Conservation (phyloP, 2,797 vertebrate species). For the Arnoldichthys spilopterus region DNA sequence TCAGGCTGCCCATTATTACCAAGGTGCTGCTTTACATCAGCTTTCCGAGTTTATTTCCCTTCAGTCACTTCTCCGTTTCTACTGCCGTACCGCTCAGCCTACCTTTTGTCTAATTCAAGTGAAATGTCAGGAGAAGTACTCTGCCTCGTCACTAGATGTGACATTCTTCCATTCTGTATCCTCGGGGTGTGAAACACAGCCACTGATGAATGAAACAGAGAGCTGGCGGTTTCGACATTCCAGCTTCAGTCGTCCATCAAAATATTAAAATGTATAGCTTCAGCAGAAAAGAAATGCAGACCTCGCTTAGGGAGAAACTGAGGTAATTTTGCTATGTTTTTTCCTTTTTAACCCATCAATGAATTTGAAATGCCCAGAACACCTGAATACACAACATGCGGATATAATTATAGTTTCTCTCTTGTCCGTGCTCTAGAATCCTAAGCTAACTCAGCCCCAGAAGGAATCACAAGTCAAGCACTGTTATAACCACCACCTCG, state of each 20-base stretch:
- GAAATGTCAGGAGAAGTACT: constrained; percentile 48
- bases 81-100: neutral
- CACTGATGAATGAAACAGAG: constrained; percentile 40
- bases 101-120: constrained; percentile 45
- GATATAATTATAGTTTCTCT: constrained; percentile 24
- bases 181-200: constrained; percentile 37
- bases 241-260: constrained; percentile 27
- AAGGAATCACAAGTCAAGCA: neutral
- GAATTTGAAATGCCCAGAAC: constrained; percentile 21
- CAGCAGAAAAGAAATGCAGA: constrained; percentile 21
- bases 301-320: neutral
- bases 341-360: constrained; percentile 7
- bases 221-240: constrained; percentile 39
- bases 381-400: neutral
- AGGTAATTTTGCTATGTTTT: constrained; percentile 28
- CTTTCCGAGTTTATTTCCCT: constrained; percentile 34
- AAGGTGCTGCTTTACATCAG: constrained; percentile 12
- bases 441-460: neutral
- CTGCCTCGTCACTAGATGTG: constrained; percentile 27
- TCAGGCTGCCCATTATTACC: constrained; percentile 48
- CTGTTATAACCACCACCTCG: neutral
- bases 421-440: neutral
- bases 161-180: constrained; percentile 32
- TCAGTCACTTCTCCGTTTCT: neutral
- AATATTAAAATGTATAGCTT: constrained; percentile 52